Conservation (phyloP, 2,888 invertebrate genomes). For the Eupithecia tripunctaria region DNA sequence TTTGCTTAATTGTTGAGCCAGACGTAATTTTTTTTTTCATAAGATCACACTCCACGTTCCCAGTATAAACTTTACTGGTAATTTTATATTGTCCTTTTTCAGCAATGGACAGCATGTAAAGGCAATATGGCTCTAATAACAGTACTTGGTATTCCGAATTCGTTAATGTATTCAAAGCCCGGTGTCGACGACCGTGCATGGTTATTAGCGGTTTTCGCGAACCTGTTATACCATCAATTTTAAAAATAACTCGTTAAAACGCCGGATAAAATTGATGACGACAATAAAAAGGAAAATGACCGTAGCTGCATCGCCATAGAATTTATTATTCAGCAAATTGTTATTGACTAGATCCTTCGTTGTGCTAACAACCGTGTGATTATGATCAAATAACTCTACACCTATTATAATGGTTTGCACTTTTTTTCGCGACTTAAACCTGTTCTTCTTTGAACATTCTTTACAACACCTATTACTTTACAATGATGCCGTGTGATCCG, state of each 20-base stretch:
- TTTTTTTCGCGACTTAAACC: not conserved
- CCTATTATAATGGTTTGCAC: not conserved
- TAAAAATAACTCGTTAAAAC: conserved; percentile 30
- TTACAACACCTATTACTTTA: not conserved
- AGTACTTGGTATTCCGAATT: conserved; percentile 31
- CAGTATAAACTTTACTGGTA: not conserved
- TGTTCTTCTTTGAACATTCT: not conserved
- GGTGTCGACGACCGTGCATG: conserved; percentile 37
- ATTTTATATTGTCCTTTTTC: not conserved
- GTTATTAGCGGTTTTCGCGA: conserved; percentile 38
- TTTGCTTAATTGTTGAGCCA: not conserved
- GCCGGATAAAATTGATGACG: conserved; percentile 22
- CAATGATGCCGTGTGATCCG: not conserved
- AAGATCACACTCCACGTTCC: not conserved
- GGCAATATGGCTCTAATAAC: conserved; percentile 16
- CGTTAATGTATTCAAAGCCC: conserved; percentile 37
- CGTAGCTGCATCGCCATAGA: conserved; percentile 11
- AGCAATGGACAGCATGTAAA: conserved; percentile 5
- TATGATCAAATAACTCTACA: conserved; percentile 1
- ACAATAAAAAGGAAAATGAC: conserved; percentile 16
- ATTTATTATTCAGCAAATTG: conserved; percentile 11
- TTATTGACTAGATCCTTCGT: not conserved
- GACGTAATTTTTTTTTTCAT: not conserved
- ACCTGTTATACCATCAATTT: conserved; percentile 37
- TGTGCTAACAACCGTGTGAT: not conserved